phyloP scores from a whole-genome alignment of 2,113 vertebrate genomes.

The Rhadina sibilatrix region DNA sequence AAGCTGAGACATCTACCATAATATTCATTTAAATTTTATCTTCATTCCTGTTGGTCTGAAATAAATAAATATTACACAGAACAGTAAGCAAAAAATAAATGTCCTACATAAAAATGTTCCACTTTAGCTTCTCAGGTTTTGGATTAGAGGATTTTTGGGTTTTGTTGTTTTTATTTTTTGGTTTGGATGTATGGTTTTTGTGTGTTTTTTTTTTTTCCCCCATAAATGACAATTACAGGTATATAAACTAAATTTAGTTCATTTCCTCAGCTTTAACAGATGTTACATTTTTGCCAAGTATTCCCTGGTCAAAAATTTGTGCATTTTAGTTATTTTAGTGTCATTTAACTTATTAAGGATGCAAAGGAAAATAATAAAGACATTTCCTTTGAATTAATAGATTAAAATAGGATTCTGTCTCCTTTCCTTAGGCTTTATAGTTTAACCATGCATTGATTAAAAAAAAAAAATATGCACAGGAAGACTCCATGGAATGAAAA shows the following conservation, averaged over 20 bases:
- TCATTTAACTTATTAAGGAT: neutral
- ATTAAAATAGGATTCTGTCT: neutral
- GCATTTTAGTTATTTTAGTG: neutral
- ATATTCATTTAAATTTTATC: neutral
- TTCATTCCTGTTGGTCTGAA: neutral
- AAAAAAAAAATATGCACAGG: neutral
- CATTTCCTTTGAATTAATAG: neutral
- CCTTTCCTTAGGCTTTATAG: neutral
- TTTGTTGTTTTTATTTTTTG: neutral
- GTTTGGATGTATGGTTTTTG: neutral
- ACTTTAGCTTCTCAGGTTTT: neutral
- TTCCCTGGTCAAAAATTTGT: neutral
- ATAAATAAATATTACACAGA: neutral
- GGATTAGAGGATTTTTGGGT: accelerated
- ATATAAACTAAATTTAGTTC: neutral
- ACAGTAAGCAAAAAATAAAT: neutral
- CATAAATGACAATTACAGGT: neutral
- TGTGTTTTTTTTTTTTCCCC: too few species aligned
- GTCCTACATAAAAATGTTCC: neutral
- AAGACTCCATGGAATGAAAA: neutral
- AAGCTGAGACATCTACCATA: neutral
- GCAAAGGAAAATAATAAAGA: neutral
- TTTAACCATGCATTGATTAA: neutral
- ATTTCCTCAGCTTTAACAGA: neutral
- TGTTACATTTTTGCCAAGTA: neutral